A percentile compares a stretch with the other conserved stretches of the same genome.
phyloP scores from a whole-genome alignment of 2,113 vertebrate genomes.

The Spilogale gracilis region DNA sequence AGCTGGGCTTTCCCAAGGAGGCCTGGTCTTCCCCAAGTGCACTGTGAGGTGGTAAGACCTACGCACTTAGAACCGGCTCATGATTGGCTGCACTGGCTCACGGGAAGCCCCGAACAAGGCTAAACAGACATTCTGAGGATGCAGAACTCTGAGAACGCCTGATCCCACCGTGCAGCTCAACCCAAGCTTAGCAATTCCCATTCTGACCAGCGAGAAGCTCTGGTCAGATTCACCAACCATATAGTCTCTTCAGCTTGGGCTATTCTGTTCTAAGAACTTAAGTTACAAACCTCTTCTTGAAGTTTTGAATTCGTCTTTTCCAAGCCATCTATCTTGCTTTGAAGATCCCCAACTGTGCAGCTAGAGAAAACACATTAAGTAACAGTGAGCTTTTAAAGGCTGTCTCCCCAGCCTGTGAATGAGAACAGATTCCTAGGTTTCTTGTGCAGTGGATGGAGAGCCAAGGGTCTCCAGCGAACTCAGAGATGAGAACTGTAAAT shows the following conservation, averaged over 20 bases:
- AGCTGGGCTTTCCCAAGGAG: not conserved
- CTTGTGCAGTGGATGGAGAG: not conserved
- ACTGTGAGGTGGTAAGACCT: not conserved
- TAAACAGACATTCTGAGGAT: not conserved
- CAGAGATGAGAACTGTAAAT: not conserved
- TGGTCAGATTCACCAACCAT: not conserved
- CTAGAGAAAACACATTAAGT: conserved; percentile 80
- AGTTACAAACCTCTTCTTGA: conserved; percentile 95
- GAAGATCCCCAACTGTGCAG: conserved; percentile 97
- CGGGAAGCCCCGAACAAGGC: not conserved
- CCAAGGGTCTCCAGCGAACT: not conserved
- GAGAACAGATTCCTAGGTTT: not conserved
- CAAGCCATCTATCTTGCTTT: conserved; percentile 96
- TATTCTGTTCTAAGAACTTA: conserved; percentile 3
- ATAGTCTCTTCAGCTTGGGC: not conserved
- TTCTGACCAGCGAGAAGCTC: not conserved
- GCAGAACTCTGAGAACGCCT: not conserved
- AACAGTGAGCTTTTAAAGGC: not conserved
- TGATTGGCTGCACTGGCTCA: accelerated
- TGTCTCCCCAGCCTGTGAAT: not conserved
- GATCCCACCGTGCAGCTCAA: not conserved
- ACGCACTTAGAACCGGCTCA: not conserved
- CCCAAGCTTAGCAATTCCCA: not conserved
- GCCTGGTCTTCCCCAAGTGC: not conserved
- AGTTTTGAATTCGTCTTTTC: conserved; percentile 99